Evolutionary conservation across 2,888 invertebrate species (phyloP).

Genomic region (Chouioia cunea): DNA sequence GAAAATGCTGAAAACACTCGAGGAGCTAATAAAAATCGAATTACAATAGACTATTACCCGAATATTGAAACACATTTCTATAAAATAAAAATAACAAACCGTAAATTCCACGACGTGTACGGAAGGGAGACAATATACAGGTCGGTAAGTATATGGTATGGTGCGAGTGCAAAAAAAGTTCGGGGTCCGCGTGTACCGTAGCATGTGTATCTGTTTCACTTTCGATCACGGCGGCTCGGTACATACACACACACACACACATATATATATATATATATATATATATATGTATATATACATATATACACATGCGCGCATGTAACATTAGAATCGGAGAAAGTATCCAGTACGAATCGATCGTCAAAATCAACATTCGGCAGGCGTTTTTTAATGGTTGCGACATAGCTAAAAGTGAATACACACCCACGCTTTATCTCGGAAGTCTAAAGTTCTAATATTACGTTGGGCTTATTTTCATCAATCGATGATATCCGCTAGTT

Average conservation of each 20-base stretch:
- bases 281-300: too few species aligned
- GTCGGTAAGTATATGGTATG: too few species aligned
- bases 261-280: neutral
- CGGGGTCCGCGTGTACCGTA: too few species aligned
- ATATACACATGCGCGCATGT: conserved; percentile 57
- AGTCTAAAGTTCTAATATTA: conserved; percentile 12
- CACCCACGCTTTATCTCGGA: conserved; percentile 25
- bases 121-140: too few species aligned
- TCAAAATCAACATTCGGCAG: conserved; percentile 60
- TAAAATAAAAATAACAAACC: too few species aligned
- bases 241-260: neutral
- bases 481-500: conserved; percentile 17
- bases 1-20: too few species aligned
- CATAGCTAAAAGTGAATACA: conserved; percentile 1
- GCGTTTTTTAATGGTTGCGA: conserved; percentile 26
- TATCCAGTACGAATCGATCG: conserved; percentile 53
- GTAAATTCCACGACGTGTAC: too few species aligned
- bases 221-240: conserved; percentile 51
- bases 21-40: too few species aligned
- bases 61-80: too few species aligned
- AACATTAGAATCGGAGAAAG: conserved; percentile 64
- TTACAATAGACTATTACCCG: too few species aligned
- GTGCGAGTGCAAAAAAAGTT: too few species aligned
- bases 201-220: conserved; percentile 59
- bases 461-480: conserved; percentile 9